phyloP scores from a whole-genome alignment of 2,888 invertebrate genomes.

The Folsomia manolachei region DNA sequence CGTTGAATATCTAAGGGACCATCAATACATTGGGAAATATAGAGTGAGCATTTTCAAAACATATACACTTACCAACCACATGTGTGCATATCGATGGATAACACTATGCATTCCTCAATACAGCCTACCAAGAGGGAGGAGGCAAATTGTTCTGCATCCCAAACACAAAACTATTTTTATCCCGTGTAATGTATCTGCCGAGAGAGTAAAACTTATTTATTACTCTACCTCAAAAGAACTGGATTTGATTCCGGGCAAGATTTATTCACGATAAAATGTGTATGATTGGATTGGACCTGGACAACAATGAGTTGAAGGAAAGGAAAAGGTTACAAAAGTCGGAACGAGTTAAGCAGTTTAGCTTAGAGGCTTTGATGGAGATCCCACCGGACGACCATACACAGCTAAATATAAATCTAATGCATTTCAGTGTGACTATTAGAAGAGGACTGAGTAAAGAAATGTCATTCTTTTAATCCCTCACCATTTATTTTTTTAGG shows the following conservation, averaged over 20 bases:
- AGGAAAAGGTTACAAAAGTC: not conserved
- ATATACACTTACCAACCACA: too few relatives aligned
- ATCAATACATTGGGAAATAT: slow-evolving; percentile 17
- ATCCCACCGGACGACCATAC: not conserved
- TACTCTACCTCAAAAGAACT: not conserved
- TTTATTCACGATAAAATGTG: slow-evolving; percentile 17
- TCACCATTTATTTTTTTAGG: not conserved
- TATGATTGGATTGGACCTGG: slow-evolving; percentile 1
- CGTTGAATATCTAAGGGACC: slow-evolving; percentile 3
- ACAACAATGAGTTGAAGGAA: not conserved
- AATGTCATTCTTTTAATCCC: slow-evolving; percentile 16
- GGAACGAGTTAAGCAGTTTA: slow-evolving; percentile 8
- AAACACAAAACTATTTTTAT: slow-evolving; percentile 5
- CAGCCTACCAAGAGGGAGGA: slow-evolving; percentile 7
- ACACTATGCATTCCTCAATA: not conserved
- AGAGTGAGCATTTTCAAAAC: not conserved
- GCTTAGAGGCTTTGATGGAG: slow-evolving; percentile 12
- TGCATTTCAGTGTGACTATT: too few relatives aligned
- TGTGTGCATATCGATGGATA: too few relatives aligned
- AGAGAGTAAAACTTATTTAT: slow-evolving; percentile 8
- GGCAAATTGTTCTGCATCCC: slow-evolving; percentile 11
- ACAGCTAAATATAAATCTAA: too few relatives aligned
- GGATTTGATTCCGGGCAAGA: slow-evolving; percentile 15
- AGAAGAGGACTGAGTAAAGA: slow-evolving; percentile 15
- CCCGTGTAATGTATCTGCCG: slow-evolving; percentile 1